Evolutionary conservation across 1,140 invertebrate genomes (phyloP).

Genomic region (Anagrus nilaparvatae): DNA sequence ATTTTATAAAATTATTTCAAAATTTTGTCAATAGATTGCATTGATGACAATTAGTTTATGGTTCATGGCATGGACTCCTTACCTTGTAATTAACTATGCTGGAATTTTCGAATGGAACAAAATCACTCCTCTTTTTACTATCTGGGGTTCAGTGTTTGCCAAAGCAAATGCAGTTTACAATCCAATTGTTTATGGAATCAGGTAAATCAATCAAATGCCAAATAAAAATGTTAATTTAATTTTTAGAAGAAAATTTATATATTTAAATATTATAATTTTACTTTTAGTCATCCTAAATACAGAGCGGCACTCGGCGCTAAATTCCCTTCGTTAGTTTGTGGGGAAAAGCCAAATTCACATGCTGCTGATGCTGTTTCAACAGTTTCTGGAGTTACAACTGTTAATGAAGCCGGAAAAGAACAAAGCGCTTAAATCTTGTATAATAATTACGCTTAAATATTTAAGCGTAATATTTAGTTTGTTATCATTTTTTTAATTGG

Average conservation of each 20-base stretch:
- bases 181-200: conserved; percentile 75
- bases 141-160: conserved; percentile 70
- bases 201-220: conserved; percentile 36
- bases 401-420: too few relatives aligned
- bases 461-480: too few relatives aligned
- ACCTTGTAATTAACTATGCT: conserved; percentile 66
- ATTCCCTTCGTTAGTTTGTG: conserved; percentile 56
- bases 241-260: background rate
- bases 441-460: too few relatives aligned
- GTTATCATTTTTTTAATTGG: too few relatives aligned
- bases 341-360: conserved; percentile 15
- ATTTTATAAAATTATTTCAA: background rate
- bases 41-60: conserved; percentile 72
- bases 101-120: conserved; percentile 58
- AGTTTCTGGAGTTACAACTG: conserved; percentile 28
- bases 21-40: conserved; percentile 47
- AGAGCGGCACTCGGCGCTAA: conserved; percentile 57
- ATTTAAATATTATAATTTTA: conserved; percentile 1
- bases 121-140: conserved; percentile 62
- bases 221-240: conserved; percentile 3
- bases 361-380: conserved; percentile 25
- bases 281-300: conserved; percentile 64
- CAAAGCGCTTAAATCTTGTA: too few relatives aligned
- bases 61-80: conserved; percentile 81
- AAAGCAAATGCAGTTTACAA: conserved; percentile 73